Percentiles rank a stretch among this genome's conserved stretches.
These are phyloP conservation scores for Syrphus vitripennis DNA, from an alignment of 2,888 invertebrate genomes.

Conservation along the genomic window DNA sequence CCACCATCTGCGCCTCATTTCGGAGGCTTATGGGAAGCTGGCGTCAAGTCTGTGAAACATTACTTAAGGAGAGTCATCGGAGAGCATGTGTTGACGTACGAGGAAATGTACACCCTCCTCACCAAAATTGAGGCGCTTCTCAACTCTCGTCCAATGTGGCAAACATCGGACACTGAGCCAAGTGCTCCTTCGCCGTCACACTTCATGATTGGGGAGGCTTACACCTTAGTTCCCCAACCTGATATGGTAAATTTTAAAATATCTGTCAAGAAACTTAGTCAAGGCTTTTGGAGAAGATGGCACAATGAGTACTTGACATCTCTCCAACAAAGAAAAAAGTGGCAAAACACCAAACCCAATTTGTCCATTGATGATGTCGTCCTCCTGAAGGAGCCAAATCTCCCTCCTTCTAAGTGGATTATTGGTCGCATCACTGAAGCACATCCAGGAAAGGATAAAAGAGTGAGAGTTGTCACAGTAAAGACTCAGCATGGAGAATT, in stretches of 20 bases:
- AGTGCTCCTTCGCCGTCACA: slow-evolving; percentile 2
- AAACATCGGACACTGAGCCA: background rate
- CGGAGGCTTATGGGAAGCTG: no score
- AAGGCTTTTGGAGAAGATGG: background rate
- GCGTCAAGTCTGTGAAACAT: slow-evolving; percentile 5
- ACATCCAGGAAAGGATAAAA: background rate
- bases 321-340: background rate
- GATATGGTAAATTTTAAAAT: background rate
- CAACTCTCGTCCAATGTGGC: slow-evolving; percentile 10
- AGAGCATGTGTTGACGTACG: background rate
- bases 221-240: background rate
- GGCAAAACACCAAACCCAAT: background rate
- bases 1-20: slow-evolving; percentile 15
- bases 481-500: background rate
- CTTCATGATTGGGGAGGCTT: slow-evolving; percentile 20
- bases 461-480: background rate
- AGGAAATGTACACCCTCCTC: background rate
- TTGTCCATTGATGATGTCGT: background rate
- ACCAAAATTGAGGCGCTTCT: slow-evolving; percentile 3
- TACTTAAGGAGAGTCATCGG: background rate
- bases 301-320: slow-evolving; percentile 11
- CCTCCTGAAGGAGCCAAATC: background rate
- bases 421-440: background rate
- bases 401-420: background rate
- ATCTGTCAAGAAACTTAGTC: background rate